Conservation (phyloP, 1,140 invertebrate genomes). For the Drosophila pachea region DNA sequence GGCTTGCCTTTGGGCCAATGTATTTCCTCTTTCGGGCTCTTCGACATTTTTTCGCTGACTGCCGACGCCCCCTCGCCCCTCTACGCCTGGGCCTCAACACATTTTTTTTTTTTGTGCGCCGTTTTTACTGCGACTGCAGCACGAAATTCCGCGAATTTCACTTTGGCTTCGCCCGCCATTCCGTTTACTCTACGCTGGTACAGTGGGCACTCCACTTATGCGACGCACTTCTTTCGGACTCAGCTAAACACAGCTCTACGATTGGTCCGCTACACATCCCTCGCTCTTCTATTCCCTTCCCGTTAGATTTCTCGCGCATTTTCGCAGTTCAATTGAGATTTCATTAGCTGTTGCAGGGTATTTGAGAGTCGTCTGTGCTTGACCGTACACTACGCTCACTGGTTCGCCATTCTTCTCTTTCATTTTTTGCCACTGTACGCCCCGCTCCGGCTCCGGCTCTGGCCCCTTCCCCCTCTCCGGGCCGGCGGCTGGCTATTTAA, state of each 20-base stretch:
- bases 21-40: conserved; percentile 41
- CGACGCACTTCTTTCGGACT: too few relatives aligned
- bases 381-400: too few relatives aligned
- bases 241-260: too few relatives aligned
- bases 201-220: too few relatives aligned
- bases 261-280: too few relatives aligned
- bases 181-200: neutral
- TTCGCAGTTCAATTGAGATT: too few relatives aligned
- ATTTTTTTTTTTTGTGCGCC: conserved; percentile 25
- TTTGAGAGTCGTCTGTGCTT: too few relatives aligned
- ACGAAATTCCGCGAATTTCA: conserved; percentile 73
- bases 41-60: conserved; percentile 65
- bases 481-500: conserved; percentile 35
- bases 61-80: neutral
- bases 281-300: too few relatives aligned
- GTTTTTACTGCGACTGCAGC: conserved; percentile 70
- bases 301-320: too few relatives aligned
- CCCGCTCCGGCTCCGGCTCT: neutral
- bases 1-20: conserved; percentile 5
- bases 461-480: neutral
- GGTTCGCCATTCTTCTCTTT: conserved; percentile 3
- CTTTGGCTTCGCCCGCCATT: conserved; percentile 33
- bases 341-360: neutral
- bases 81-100: conserved; percentile 4
- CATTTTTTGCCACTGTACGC: conserved; percentile 40